Evolutionary conservation across 1,140 invertebrate species (phyloP).

Genomic region (Macrobrachium nipponense): DNA sequence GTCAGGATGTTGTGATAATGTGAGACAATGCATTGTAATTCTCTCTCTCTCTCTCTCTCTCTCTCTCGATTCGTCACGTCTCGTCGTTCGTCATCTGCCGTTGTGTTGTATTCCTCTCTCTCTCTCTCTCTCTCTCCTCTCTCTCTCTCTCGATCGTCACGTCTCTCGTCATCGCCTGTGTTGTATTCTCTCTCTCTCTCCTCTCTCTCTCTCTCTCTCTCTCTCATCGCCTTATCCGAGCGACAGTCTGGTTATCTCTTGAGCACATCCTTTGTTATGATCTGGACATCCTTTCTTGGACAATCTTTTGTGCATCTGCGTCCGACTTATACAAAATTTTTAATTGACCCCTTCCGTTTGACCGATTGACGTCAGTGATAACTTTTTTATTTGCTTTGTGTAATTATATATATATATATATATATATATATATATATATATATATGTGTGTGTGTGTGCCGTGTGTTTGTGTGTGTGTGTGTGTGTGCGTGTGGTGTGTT

Average conservation of each 20-base stretch:
- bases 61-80: neutral
- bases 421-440: neutral
- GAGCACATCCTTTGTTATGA: too few relatives aligned
- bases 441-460: neutral
- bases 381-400: neutral
- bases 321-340: too few relatives aligned
- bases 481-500: too few relatives aligned
- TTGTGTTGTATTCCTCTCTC: neutral
- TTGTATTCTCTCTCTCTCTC: neutral
- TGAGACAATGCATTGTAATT: too few relatives aligned
- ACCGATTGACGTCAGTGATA: too few relatives aligned
- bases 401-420: neutral
- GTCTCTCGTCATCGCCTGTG: neutral
- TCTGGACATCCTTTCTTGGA: too few relatives aligned
- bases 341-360: too few relatives aligned
- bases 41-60: neutral
- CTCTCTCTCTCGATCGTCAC: neutral
- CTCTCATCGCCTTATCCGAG: neutral
- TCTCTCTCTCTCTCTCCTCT: neutral
- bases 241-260: too few relatives aligned
- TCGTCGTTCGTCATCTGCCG: neutral
- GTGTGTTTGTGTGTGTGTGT: neutral
- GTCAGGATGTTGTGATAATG: too few relatives aligned
- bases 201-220: slow-evolving; percentile 17
- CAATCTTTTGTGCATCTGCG: too few relatives aligned